Evolutionary conservation across 2,113 vertebrate genomes (phyloP), one percentile per base, ranked within the genome.

Genomic region (Tauraco erythrolophus): DNA sequence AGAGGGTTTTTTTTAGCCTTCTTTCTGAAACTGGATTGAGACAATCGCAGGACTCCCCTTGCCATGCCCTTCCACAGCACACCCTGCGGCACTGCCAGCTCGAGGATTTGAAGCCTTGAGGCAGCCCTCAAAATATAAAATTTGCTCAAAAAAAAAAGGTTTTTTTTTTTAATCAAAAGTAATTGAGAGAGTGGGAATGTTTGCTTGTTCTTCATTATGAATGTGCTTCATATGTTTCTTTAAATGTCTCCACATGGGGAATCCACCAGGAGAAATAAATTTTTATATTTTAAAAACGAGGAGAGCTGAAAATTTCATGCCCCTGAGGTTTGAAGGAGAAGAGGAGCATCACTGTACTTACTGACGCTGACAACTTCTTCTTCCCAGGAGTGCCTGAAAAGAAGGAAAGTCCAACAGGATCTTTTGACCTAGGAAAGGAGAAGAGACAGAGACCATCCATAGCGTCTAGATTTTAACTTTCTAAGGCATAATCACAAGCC

Each of bases 101-200:
- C 3, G 1, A 43, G 48, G 33, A 53, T 84, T 65, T 69, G n/a
- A 82, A 84, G 53, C 22, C 28, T 80, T 70, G 19, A 70, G 37
- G 69, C 56, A 92, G 45, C 7, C 31, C 22, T 58, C 22, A 84
- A 89, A 77, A 69, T 9, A 91, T 28, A n/a, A 62, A 15, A 92
- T 88, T 70, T 90, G 4, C 48, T 92, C 12, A 92, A 93, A 95
- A 92, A 79, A n/a, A n/a, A n/a, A n/a, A n/a, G n/a, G n/a, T 43
- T 48, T 6, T 74, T 53, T 39, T 87, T 82, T 71, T 71, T 30
- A 94, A 94, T 93, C 66, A 90, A 46, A 89, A 95, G 56, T 94
- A 95, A 92, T 95, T 74, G 86, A 95, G 60, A 91, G 28, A 84
- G 50, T 91, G 89, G 76, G 84, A 97, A 58, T 27, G n/a, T 89